phyloP scores from a whole-genome alignment of 2,888 invertebrate genomes.

The Octodonta nipae region DNA sequence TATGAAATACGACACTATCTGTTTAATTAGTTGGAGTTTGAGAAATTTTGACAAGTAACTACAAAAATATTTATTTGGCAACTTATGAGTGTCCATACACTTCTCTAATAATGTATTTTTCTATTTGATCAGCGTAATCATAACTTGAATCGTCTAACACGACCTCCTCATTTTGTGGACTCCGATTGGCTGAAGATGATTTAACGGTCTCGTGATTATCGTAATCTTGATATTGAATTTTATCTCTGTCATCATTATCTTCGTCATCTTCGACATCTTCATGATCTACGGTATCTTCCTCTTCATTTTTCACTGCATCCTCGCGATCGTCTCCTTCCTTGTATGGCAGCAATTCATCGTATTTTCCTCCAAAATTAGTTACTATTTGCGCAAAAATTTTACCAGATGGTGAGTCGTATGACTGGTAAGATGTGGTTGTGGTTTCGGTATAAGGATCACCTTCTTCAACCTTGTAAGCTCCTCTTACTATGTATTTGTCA shows the following conservation, averaged over 20 bases:
- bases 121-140: too few species aligned
- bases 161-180: too few species aligned
- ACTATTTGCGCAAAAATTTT: slow-evolving; percentile 12
- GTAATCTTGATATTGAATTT: neutral
- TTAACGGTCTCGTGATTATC: too few species aligned
- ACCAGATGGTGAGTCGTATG: slow-evolving; percentile 12
- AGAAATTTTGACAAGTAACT: too few species aligned
- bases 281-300: neutral
- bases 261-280: neutral
- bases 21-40: too few species aligned
- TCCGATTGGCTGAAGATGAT: too few species aligned
- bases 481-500: slow-evolving; percentile 8
- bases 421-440: slow-evolving; percentile 11
- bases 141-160: too few species aligned
- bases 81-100: too few species aligned
- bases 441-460: slow-evolving; percentile 13
- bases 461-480: slow-evolving; percentile 15
- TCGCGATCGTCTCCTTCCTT: neutral
- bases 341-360: neutral
- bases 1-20: too few species aligned
- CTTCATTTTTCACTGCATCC: neutral
- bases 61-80: too few species aligned
- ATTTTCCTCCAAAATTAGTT: slow-evolving; percentile 8
- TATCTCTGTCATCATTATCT: neutral
- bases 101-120: too few species aligned